Conservation (phyloP, 2,797 vertebrate genomes). For the Huso huso region DNA sequence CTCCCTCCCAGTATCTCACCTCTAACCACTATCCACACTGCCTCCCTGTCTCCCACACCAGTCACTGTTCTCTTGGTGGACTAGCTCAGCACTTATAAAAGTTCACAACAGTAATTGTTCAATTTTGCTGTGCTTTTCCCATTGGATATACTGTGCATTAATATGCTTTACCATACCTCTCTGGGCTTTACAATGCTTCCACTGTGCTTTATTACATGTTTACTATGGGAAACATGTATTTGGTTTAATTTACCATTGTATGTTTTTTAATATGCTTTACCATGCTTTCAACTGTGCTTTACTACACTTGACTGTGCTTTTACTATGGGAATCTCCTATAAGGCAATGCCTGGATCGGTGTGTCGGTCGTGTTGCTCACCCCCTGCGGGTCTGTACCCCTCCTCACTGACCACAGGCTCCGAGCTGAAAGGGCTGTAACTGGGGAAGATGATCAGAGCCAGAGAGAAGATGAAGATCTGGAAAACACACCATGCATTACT, state of each 20-base stretch:
- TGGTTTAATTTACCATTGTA: neutral
- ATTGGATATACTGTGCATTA: no score
- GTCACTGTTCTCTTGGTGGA: no score
- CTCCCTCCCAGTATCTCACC: neutral
- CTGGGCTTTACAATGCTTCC: no score
- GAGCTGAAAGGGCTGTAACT: slow-evolving; percentile 68
- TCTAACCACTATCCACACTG: neutral
- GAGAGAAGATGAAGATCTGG: slow-evolving; percentile 77
- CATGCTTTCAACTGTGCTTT: no score
- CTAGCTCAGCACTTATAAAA: no score
- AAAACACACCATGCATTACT: slow-evolving; percentile 5
- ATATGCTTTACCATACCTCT: no score
- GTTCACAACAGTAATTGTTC: no score
- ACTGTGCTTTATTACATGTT: neutral
- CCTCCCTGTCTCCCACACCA: no score
- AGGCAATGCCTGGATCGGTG: no score
- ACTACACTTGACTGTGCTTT: neutral
- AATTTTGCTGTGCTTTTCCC: no score
- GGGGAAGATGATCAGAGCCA: slow-evolving; percentile 75
- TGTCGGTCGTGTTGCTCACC: slow-evolving; percentile 42
- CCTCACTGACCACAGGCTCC: slow-evolving; percentile 23
- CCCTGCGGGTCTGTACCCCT: slow-evolving; percentile 57
- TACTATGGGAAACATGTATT: neutral
- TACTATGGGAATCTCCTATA: neutral
- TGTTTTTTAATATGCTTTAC: neutral